Evolutionary conservation across 2,888 invertebrate genomes (phyloP), one percentile per base, ranked within the genome.

Genomic region (Limenitis camilla): DNA sequence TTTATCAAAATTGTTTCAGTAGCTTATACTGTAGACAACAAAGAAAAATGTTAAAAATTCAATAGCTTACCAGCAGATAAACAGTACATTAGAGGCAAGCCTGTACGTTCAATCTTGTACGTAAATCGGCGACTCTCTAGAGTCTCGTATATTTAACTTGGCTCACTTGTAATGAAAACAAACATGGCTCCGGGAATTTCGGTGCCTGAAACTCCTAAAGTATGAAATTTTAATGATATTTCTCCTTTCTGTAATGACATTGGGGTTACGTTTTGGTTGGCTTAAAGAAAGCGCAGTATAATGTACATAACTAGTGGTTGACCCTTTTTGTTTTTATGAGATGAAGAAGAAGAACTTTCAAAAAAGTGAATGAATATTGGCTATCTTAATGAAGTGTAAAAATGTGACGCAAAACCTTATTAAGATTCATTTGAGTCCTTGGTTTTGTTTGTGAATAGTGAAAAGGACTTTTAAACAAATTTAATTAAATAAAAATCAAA

Each of bases 81-180:
- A 38, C 4, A 9, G 6, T 38, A 19, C 9, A 31, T 31, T 10
- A n/a, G 38, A 39, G 7, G 38, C 7, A 30, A 30, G 33, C 43
- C 39, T 30, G 27, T 40, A 29, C 36, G 2, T 45, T 36, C 44
- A 52, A 42, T 55, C 46, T 46, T 49, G 42, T 49, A 7, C 45
- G 27, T 52, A 49, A 52, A 49, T 44, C 38, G 44, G 35, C 44
- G 33, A 19, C 45, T 45, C 44, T 28, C 51, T 30, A 38, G 40
- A 30, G 35, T 33, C 45, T 45, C 49, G 43, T 41, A 43, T 43
- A 45, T 51, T 44, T 45, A 45, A 45, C 40, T 40, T 32, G 30
- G 43, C 49, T 38, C 49, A 31, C 43, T 49, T 49, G 10, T 49
- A 49, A 49, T 43, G 49, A 49, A 49, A 43, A 49, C 32, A 49